These are phyloP conservation scores for Acyrthosiphon pisum DNA, from an alignment of 1,140 invertebrate genomes.

Conservation along the genomic window DNA sequence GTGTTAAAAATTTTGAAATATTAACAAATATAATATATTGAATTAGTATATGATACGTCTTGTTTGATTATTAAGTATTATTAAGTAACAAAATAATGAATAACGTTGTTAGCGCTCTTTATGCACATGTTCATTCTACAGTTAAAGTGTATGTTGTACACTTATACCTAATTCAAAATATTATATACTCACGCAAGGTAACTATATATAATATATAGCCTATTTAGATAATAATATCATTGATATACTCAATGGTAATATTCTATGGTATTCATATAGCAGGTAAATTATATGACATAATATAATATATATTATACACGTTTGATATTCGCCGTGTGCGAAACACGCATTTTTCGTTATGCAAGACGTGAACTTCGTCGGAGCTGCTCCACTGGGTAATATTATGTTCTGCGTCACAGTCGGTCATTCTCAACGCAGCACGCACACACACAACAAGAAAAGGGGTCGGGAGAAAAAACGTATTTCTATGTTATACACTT, in stretches of 20 bases:
- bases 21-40: too few species aligned
- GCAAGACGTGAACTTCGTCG: neutral
- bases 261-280: neutral
- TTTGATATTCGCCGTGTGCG: neutral
- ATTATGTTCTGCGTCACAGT: neutral
- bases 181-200: too few species aligned
- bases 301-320: neutral
- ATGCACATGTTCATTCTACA: neutral
- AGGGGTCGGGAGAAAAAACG: conserved; percentile 5
- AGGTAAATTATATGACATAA: neutral
- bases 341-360: neutral
- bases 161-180: neutral
- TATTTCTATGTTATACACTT: neutral
- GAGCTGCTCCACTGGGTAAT: neutral
- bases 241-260: too few species aligned
- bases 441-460: neutral
- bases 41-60: too few species aligned
- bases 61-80: neutral
- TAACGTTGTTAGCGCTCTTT: neutral
- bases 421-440: neutral
- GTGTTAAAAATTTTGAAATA: too few species aligned
- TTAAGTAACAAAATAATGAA: neutral
- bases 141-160: neutral
- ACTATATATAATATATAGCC: too few species aligned
- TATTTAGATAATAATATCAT: too few species aligned